Evolutionary conservation across 1,140 invertebrate genomes (phyloP).

Genomic region (Homarus americanus): DNA sequence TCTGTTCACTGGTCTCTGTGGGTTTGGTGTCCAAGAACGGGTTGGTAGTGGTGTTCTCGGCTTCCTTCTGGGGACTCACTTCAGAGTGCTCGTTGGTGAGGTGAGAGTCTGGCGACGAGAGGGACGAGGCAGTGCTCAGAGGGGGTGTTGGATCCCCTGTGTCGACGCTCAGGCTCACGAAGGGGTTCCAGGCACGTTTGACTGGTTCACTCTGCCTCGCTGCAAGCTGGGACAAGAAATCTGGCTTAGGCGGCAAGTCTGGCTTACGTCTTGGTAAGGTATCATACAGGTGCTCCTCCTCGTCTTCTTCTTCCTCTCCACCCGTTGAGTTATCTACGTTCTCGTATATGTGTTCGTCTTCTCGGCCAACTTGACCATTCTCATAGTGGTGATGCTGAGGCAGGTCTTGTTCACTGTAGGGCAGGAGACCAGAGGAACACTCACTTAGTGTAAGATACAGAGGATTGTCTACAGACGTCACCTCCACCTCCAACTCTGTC

Average conservation of each 20-base stretch:
- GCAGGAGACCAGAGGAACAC: slow-evolving; percentile 46
- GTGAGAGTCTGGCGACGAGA: slow-evolving; percentile 55
- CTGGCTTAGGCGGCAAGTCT: slow-evolving; percentile 72
- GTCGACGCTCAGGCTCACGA: slow-evolving; percentile 56
- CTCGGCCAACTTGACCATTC: slow-evolving; percentile 55
- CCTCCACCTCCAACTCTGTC: slow-evolving; percentile 38
- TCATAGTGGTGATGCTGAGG: slow-evolving; percentile 62
- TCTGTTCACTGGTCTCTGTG: slow-evolving; percentile 54
- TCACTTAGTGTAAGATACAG: slow-evolving; percentile 65
- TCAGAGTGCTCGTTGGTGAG: slow-evolving; percentile 14
- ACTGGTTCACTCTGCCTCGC: slow-evolving; percentile 63
- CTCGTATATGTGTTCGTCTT: slow-evolving; percentile 73
- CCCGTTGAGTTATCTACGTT: slow-evolving; percentile 71
- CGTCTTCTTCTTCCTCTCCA: slow-evolving; percentile 29
- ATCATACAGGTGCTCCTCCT: slow-evolving; percentile 71
- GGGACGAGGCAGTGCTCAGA: slow-evolving; percentile 52
- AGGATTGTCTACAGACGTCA: slow-evolving; percentile 48
- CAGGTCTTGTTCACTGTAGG: slow-evolving; percentile 34
- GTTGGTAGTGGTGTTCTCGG: slow-evolving; percentile 1
- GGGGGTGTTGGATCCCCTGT: slow-evolving; percentile 49
- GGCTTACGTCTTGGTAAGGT: slow-evolving; percentile 67
- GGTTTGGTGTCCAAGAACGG: slow-evolving; percentile 23
- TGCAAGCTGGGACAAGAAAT: slow-evolving; percentile 67
- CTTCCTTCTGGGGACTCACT: not conserved
- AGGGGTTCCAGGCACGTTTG: slow-evolving; percentile 68